phyloP scores from a whole-genome alignment of 2,113 vertebrate genomes.

The Microcebus murinus region DNA sequence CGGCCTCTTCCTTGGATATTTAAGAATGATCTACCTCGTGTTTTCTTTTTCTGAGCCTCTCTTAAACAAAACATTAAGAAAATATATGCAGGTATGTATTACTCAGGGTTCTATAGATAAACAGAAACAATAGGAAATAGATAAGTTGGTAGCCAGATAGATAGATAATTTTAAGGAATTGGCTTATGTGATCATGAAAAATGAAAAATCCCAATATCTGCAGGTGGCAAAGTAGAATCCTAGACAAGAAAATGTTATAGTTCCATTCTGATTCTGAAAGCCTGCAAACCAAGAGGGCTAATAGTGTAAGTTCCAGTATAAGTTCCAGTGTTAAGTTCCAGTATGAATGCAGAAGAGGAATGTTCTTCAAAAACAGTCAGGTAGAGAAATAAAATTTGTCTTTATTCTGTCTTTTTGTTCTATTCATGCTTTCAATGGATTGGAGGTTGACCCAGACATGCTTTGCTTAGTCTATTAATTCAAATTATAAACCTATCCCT shows the following conservation, averaged over 20 bases:
- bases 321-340: too few relatives aligned
- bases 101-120: not conserved
- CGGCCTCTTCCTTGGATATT: not conserved
- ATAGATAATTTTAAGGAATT: not conserved
- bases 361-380: not conserved
- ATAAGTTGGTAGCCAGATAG: too few relatives aligned
- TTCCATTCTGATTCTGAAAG: not conserved
- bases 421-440: not conserved
- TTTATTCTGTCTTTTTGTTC: not conserved
- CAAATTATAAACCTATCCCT: not conserved
- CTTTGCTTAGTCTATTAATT: not conserved
- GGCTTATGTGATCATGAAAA: not conserved
- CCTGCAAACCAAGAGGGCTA: not conserved
- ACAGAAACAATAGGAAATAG: not conserved
- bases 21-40: not conserved
- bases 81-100: not conserved
- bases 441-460: not conserved
- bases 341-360: not conserved
- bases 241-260: rapidly evolving
- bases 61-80: not conserved
- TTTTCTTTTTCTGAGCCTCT: not conserved
- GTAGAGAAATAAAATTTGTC: too few relatives aligned
- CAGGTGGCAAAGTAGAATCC: not conserved
- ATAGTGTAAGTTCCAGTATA: not conserved
- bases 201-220: too few relatives aligned